phyloP scores from a whole-genome alignment of 2,888 invertebrate species.

The Pseudococcus viburni region DNA sequence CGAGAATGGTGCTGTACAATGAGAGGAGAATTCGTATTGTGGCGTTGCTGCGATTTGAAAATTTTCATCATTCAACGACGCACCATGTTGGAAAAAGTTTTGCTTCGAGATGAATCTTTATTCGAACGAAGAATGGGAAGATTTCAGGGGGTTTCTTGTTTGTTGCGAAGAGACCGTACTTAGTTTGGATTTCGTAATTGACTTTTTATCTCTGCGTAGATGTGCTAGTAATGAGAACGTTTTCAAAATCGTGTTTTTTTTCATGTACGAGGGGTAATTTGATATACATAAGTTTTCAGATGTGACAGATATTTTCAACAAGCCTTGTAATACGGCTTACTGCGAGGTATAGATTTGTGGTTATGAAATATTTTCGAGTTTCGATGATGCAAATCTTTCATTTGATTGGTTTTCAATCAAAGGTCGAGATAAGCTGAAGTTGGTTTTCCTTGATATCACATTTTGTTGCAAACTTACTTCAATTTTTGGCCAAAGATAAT shows the following conservation, averaged over 20 bases:
- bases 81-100: background rate
- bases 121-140: background rate
- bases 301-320: no score
- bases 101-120: background rate
- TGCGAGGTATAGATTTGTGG: no score
- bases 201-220: background rate
- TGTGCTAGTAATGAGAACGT: background rate
- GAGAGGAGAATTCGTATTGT: conserved; percentile 17
- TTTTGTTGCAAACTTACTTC: no score
- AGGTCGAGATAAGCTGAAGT: no score
- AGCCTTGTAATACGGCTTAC: no score
- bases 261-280: no score
- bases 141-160: background rate
- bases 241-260: background rate
- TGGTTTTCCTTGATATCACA: no score
- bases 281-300: no score
- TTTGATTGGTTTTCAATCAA: no score
- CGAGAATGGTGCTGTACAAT: background rate
- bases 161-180: background rate
- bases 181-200: background rate
- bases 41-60: background rate
- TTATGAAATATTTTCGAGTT: no score
- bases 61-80: background rate
- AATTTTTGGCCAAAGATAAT: no score
- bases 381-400: no score